Percentiles rank a stretch among this genome's conserved stretches.
Evolutionary conservation across 2,113 vertebrate species (phyloP).

Genomic region (Todiramphus saurophagus): DNA sequence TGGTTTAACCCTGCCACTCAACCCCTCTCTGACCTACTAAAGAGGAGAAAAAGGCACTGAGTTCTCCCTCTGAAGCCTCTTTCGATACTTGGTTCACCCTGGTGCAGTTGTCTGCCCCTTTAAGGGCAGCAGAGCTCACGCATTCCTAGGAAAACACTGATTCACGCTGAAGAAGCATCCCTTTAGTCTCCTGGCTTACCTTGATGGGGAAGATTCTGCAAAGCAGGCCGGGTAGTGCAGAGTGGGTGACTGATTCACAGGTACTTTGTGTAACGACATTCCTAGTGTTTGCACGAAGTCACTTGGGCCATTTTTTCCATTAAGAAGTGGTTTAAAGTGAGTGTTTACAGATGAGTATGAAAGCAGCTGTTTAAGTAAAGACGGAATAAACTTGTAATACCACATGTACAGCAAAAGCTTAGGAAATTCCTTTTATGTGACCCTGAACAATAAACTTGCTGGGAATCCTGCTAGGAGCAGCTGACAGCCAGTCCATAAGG

Average conservation of each 20-base stretch:
- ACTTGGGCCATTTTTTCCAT: conserved; percentile 53
- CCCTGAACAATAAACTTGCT: conserved; percentile 62
- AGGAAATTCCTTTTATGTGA: conserved; percentile 60
- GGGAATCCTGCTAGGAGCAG: conserved; percentile 22
- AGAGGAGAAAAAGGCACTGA: not conserved
- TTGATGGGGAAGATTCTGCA: conserved; percentile 11
- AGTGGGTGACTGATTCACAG: conserved; percentile 37
- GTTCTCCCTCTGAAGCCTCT: not conserved
- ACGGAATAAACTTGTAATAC: conserved; percentile 75
- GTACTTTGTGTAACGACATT: conserved; percentile 47
- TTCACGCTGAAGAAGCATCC: not conserved
- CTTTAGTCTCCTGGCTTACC: conserved; percentile 47
- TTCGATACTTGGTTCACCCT: not conserved
- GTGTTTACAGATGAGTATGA: conserved; percentile 57
- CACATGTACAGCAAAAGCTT: conserved; percentile 68
- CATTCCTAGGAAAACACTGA: not conserved
- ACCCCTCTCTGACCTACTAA: not conserved
- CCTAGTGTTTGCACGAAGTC: conserved; percentile 55
- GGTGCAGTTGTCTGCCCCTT: not conserved
- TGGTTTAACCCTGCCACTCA: not conserved
- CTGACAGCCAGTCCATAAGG: not conserved
- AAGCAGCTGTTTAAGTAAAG: conserved; percentile 69
- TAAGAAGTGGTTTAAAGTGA: conserved; percentile 58
- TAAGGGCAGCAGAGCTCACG: not conserved
- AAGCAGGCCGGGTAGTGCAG: conserved; percentile 27